Evolutionary conservation across 2,888 invertebrate species (phyloP), one percentile per base, ranked within the genome.

Genomic region (Drosophila phalerata): DNA sequence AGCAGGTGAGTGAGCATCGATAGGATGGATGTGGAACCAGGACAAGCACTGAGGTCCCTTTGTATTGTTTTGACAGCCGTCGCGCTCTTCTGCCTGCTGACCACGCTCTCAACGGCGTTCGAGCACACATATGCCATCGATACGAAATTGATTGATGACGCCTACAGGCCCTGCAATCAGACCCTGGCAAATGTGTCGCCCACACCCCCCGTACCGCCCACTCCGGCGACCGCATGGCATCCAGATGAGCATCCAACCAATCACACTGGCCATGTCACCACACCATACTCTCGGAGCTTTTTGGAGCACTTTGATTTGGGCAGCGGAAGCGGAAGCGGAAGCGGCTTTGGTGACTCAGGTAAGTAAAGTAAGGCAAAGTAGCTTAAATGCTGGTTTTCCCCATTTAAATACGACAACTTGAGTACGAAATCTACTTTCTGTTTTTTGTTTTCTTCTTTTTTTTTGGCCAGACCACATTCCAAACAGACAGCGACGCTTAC

Each of bases 61-160:
- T 79, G 69, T 64, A 64, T 65, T 72, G 56, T 69, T 72, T 69
- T 61, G 49, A 64, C 48, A 91, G 92, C 89, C 73, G 90, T 92
- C 22, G 94, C 94, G 76, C 81, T 95, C 13, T 92, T 95, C 58
- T 95, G 95, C 84, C 92, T 95, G 66, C 88, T 95, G 32, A 93
- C 94, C 55, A 96, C 96, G 0, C 93, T 94, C 47, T 93, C 94
- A 38, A 94, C 96, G 52, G 94, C 95, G n/a, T 95, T 96, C 90
- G 96, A 96, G 91, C 94, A 94, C 92, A 93, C 93, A 80, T 89
- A 89, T 63, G 77, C 74, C 68, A 81, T 83, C 78, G 72, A 73
- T 60, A 81, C 73, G 70, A 85, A 82, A 69, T 73, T 90, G 70
- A 82, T 91, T 75, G 90, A 92, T 83, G 82, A 72, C 76, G 73